A percentile compares a stretch with the other conserved stretches of the same genome.
Conservation (phyloP, 2,797 vertebrate genomes). For the Chiloscyllium punctatum region DNA sequence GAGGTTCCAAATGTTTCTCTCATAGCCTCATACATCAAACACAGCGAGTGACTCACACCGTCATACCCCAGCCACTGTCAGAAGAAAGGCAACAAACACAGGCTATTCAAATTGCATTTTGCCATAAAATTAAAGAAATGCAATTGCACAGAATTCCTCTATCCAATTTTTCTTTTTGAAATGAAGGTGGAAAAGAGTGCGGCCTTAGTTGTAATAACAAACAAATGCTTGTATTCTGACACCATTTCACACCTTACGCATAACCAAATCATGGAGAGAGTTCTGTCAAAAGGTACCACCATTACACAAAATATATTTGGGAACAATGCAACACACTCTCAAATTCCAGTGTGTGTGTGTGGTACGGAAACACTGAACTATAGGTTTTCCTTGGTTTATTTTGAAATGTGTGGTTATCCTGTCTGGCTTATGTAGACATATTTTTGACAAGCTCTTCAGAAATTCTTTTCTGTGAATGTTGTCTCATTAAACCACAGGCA, state of each 20-base stretch:
- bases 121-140: not conserved
- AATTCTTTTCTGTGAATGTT: not conserved
- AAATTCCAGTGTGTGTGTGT: constrained; percentile 57
- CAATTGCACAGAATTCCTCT: not conserved
- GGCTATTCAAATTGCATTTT: not conserved
- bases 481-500: not conserved
- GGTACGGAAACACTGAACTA: constrained; percentile 62
- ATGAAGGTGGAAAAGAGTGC: not conserved
- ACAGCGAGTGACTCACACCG: not conserved
- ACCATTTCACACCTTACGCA: not conserved
- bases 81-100: not conserved
- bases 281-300: not conserved
- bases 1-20: not conserved
- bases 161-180: not conserved
- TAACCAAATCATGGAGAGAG: not conserved
- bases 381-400: constrained; percentile 74
- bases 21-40: not conserved
- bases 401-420: constrained; percentile 62
- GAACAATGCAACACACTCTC: not conserved
- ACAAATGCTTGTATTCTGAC: not conserved
- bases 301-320: not conserved
- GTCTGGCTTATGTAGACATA: constrained; percentile 7
- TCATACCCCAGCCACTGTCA: not conserved
- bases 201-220: not conserved
- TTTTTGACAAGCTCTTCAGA: constrained; percentile 30